A percentile compares a stretch with the other conserved stretches of the same genome.
Conservation (phyloP, 2,113 vertebrate genomes). For the Etia nguti region DNA sequence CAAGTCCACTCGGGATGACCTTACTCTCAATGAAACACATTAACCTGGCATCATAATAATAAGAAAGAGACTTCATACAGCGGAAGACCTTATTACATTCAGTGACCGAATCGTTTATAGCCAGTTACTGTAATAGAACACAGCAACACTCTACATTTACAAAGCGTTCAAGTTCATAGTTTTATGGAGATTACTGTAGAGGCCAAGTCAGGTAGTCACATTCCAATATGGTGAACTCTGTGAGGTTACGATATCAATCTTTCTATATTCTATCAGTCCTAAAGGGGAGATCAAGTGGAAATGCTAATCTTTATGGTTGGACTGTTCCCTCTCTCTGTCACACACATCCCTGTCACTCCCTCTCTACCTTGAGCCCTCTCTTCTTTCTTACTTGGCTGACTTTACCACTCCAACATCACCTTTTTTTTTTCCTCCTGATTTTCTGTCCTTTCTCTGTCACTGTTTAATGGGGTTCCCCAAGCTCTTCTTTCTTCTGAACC, state of each 20-base stretch:
- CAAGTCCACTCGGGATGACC: neutral
- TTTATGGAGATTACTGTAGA: neutral
- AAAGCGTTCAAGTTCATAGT: neutral
- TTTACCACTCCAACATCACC: neutral
- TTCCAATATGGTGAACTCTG: neutral
- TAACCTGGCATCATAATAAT: neutral
- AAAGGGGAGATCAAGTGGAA: slow-evolving; percentile 3
- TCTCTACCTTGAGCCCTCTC: slow-evolving; percentile 9
- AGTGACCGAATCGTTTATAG: neutral
- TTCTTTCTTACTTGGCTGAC: slow-evolving; percentile 31
- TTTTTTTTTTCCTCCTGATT: slow-evolving; percentile 4
- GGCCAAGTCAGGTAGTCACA: neutral
- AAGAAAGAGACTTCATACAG: neutral
- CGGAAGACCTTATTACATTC: neutral
- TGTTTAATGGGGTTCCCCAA: slow-evolving; percentile 45
- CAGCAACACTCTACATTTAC: neutral
- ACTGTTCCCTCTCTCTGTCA: neutral
- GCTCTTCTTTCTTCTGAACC: slow-evolving; percentile 24
- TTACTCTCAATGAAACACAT: neutral
- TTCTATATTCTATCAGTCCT: neutral
- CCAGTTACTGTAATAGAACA: neutral
- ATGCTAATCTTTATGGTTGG: slow-evolving; percentile 1
- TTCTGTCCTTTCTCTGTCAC: slow-evolving; percentile 14
- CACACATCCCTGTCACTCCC: slow-evolving; percentile 5
- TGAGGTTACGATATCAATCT: neutral